Base-by-base conservation (phyloP, 2,797 vertebrate genomes). In the Jordanella pulchra region DNA sequence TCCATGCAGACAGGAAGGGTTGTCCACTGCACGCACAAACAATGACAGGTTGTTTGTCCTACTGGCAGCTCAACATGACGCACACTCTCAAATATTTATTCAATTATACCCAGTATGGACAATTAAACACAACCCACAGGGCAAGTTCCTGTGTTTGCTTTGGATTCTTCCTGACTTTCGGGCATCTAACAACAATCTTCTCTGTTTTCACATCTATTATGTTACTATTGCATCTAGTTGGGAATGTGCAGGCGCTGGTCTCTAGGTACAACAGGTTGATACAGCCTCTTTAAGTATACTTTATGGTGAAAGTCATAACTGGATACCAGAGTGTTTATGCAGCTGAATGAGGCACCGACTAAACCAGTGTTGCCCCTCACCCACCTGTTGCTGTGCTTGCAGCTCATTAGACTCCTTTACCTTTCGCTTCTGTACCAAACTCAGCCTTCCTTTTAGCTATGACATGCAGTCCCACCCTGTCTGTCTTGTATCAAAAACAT, bases 1-100 rank as follows among this genome's bases (percentile, higher is more conserved):
- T 73, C 51, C 71, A 47, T 71, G 60, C 55, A 48, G 54, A 53
- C 50, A 71, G 13, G 17, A 44, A 17, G 12, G 13, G 51, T 3
- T 80, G 42, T 45, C 66, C 68, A 23, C 66, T 6, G 21, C 35
- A 45, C 60, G 32, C 61, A 30, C 28, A 13, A 28, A 66, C 45
- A 66, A 50, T 50, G 23, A 25, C 17, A 48, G 27, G 27, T 65
- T 65, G 64, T 66, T 66, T 50, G 50, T 15, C 65, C 45, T 15
- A 58, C 47, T 48, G 47, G 17, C 47, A 18, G 47, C 58, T 61
- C 60, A n/a, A 42, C 60, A 9, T 65, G 23, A 48, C n/a, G 69
- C 58, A 63, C n/a, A 63, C 35, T 13, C 60, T 14, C 60, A 63
- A 63, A 63, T 63, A 63, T 63, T 42, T 63, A 42, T 42, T 63